Percentiles rank a stretch among this genome's conserved stretches.
Evolutionary conservation across 2,888 invertebrate genomes (phyloP).

Genomic region (Corbicula japonica): DNA sequence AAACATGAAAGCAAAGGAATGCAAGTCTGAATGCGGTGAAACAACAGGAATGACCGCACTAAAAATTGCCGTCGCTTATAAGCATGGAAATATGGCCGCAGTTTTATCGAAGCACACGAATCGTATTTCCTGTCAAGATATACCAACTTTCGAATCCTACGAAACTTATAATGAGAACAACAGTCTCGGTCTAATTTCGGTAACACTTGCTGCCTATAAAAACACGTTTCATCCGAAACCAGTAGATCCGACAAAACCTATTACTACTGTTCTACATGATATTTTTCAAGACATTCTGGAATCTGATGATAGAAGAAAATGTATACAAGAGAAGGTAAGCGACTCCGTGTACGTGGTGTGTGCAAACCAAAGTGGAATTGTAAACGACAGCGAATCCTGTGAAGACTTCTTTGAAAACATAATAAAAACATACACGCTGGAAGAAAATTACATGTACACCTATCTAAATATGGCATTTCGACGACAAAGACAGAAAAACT

Average conservation of each 20-base stretch:
- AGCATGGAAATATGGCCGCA: no score
- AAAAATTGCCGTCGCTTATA: no score
- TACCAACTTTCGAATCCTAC: no score
- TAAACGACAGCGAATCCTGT: constrained; percentile 11
- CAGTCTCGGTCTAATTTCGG: no score
- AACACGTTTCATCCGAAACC: constrained; percentile 17
- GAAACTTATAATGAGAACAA: no score
- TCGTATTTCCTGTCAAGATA: no score
- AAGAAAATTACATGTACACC: constrained; percentile 35
- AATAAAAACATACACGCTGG: constrained; percentile 34
- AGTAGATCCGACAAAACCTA: constrained; percentile 16
- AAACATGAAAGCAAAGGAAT: no score
- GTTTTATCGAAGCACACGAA: no score
- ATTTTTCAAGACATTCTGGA: constrained; percentile 22
- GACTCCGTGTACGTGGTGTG: constrained; percentile 25
- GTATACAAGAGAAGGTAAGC: constrained; percentile 26
- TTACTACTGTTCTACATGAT: constrained; percentile 23
- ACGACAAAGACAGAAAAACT: constrained; percentile 21
- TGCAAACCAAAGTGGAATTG: no score
- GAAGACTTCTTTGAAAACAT: constrained; percentile 23
- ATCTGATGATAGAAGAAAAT: constrained; percentile 29
- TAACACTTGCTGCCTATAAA: constrained; percentile 35
- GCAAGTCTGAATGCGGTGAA: no score
- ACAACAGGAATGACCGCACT: no score
- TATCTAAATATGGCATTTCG: no score